Percentiles rank a stretch among this genome's conserved stretches.
Conservation (phyloP, 2,888 invertebrate genomes). For the Drosophila anceps region DNA sequence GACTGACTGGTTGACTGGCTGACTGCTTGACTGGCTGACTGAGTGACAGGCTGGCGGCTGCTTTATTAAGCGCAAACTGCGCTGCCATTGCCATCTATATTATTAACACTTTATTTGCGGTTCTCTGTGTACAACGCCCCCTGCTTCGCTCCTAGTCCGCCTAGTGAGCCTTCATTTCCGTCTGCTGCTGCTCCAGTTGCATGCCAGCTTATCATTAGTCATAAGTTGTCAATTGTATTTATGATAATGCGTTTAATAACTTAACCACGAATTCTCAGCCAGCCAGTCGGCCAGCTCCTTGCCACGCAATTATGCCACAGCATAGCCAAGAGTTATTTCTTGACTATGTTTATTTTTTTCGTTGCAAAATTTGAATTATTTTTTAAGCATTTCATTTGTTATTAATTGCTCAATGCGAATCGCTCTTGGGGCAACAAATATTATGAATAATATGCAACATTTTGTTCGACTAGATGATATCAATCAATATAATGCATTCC, state of each 20-base stretch:
- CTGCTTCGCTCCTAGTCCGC: not conserved
- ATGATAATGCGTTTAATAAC: constrained; percentile 80
- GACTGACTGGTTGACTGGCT: constrained; percentile 30
- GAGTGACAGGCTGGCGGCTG: constrained; percentile 57
- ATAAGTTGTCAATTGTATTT: constrained; percentile 81
- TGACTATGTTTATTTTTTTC: constrained; percentile 22
- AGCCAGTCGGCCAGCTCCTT: not conserved
- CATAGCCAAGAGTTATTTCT: constrained; percentile 28
- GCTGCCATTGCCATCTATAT: constrained; percentile 77
- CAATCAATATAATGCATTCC: constrained; percentile 2
- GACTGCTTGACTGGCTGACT: constrained; percentile 34
- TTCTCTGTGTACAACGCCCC: constrained; percentile 10
- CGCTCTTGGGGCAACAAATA: not conserved
- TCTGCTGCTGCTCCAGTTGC: constrained; percentile 65
- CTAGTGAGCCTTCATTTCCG: constrained; percentile 15
- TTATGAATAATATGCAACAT: not conserved
- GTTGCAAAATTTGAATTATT: constrained; percentile 34
- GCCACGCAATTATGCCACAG: constrained; percentile 26
- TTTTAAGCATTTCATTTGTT: constrained; percentile 35
- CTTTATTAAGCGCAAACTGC: constrained; percentile 80
- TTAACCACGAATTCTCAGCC: constrained; percentile 65
- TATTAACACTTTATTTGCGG: constrained; percentile 81
- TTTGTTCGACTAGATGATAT: not conserved
- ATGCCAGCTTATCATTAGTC: constrained; percentile 80
- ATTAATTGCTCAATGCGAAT: constrained; percentile 49